phyloP scores from a whole-genome alignment of 2,797 vertebrate species.

The Myripristis murdjan region DNA sequence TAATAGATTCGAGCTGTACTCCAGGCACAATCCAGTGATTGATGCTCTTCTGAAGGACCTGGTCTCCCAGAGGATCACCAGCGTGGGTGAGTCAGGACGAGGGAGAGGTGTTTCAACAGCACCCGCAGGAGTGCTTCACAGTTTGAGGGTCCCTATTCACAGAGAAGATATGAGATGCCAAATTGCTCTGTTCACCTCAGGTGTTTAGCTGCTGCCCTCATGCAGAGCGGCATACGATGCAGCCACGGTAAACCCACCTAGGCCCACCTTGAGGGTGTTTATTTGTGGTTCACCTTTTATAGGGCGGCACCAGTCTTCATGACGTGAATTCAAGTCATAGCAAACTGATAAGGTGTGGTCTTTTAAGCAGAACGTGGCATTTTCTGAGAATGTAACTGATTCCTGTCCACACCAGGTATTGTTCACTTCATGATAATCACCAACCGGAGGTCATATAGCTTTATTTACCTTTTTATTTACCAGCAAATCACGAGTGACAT shows the following conservation, averaged over 20 bases:
- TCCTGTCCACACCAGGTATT: neutral
- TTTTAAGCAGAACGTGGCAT: no score
- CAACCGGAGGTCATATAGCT: neutral
- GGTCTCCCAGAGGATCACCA: slow-evolving; percentile 93
- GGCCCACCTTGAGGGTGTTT: no score
- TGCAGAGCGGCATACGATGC: no score
- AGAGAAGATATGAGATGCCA: neutral
- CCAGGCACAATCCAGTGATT: slow-evolving; percentile 92
- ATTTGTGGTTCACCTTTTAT: neutral
- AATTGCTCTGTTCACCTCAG: slow-evolving; percentile 8
- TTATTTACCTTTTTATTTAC: neutral
- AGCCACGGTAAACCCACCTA: no score
- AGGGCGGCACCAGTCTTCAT: neutral
- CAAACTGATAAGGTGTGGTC: no score
- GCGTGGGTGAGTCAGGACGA: slow-evolving; percentile 91
- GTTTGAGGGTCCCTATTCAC: slow-evolving; percentile 2
- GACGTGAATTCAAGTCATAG: no score
- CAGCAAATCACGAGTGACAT: neutral
- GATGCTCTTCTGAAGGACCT: slow-evolving; percentile 95
- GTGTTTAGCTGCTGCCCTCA: neutral
- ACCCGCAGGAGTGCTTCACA: slow-evolving; percentile 14
- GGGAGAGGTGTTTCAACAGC: no score
- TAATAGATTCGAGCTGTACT: slow-evolving; percentile 97
- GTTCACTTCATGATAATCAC: neutral
- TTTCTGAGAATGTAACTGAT: neutral